phyloP scores from a whole-genome alignment of 2,888 invertebrate species.

The Nemotelus pantherinus region DNA sequence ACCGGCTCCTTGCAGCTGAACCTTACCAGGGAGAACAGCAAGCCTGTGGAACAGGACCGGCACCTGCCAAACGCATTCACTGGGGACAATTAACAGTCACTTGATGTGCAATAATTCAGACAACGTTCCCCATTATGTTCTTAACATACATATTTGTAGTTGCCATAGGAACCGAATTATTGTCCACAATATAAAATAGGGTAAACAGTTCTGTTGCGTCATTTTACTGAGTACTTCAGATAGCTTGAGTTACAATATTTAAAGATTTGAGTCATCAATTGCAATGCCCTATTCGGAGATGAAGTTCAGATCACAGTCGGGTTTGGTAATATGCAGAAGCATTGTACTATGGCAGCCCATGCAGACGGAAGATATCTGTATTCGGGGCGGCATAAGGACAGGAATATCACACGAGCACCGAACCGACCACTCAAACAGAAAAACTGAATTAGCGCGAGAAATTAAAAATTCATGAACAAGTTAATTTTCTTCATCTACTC shows the following conservation, averaged over 20 bases:
- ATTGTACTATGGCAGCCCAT: too few species aligned
- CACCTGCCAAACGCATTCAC: conserved; percentile 43
- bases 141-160: conserved; percentile 5
- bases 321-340: too few species aligned
- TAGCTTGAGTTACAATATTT: too few species aligned
- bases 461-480: conserved; percentile 46
- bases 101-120: conserved; percentile 42
- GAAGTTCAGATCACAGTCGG: too few species aligned
- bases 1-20: conserved; percentile 35
- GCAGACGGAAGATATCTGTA: neutral
- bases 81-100: conserved; percentile 41
- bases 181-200: neutral
- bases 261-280: too few species aligned
- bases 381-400: neutral
- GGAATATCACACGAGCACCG: conserved; percentile 12
- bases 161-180: conserved; percentile 27
- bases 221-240: too few species aligned
- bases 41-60: conserved; percentile 1
- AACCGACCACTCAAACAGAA: conserved; percentile 38
- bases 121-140: conserved; percentile 27
- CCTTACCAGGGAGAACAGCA: neutral
- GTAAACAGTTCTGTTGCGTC: too few species aligned
- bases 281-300: too few species aligned
- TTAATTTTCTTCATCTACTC: conserved; percentile 9
- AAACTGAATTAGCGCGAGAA: conserved; percentile 46